A percentile compares a stretch with the other conserved stretches of the same genome.
Conservation (phyloP, 2,113 vertebrate species). For the Phainopepla nitens region DNA sequence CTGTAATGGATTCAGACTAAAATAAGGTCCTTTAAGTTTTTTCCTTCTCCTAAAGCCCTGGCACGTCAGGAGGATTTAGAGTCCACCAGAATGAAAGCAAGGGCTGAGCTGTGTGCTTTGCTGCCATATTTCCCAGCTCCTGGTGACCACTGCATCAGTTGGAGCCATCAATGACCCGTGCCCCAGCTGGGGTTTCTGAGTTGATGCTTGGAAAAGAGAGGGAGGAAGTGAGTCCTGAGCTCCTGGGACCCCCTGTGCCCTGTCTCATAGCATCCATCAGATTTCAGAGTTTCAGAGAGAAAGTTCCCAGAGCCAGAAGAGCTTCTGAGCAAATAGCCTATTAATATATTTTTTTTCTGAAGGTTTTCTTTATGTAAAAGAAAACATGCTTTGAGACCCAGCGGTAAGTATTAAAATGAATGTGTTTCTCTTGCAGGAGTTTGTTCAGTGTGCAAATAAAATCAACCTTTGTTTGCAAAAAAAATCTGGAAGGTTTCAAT, state of each 20-base stretch:
- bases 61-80: background rate
- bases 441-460: slow-evolving; percentile 6
- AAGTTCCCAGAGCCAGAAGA: background rate
- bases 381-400: background rate
- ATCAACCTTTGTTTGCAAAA: background rate
- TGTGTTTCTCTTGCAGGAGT: slow-evolving; percentile 4
- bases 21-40: background rate
- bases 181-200: background rate
- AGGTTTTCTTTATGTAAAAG: background rate
- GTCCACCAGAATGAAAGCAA: background rate
- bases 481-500: background rate
- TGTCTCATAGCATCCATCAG: rapidly evolving
- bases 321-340: background rate
- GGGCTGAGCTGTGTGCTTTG: background rate
- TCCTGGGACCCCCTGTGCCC: background rate
- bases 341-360: background rate
- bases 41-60: background rate
- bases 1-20: background rate
- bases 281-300: background rate
- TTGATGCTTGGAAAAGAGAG: background rate
- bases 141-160: too few relatives aligned
- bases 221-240: background rate
- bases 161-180: rapidly evolving
- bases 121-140: background rate
- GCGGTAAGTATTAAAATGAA: slow-evolving; percentile 11